A percentile compares a stretch with the other conserved stretches of the same genome.
These are phyloP conservation scores for Trachelus iudaicus DNA, from an alignment of 2,888 invertebrate genomes.

Conservation along the genomic window DNA sequence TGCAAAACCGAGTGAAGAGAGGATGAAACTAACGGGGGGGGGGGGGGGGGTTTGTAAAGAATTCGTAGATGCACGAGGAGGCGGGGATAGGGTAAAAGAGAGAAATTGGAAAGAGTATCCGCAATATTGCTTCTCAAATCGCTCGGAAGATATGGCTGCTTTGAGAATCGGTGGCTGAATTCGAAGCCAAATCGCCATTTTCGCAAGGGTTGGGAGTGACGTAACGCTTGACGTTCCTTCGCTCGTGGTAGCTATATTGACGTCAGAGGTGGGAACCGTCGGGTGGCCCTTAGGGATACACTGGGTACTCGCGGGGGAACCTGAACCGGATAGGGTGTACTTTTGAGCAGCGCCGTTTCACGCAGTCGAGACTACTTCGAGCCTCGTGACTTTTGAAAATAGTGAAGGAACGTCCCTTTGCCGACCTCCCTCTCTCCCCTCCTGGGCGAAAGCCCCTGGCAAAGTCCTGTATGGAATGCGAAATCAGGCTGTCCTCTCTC, in stretches of 20 bases:
- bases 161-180: neutral
- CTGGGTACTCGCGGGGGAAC: too few species aligned
- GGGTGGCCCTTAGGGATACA: too few species aligned
- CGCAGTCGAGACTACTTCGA: too few species aligned
- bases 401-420: too few species aligned
- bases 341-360: too few species aligned
- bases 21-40: neutral
- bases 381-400: too few species aligned
- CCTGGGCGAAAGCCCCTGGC: too few species aligned
- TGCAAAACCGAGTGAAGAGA: slow-evolving; percentile 10
- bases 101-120: neutral
- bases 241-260: too few species aligned
- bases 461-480: slow-evolving; percentile 16
- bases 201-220: slow-evolving; percentile 14
- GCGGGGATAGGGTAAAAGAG: slow-evolving; percentile 1
- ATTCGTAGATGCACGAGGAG: slow-evolving; percentile 5
- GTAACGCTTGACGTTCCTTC: neutral
- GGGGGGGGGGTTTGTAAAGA: neutral
- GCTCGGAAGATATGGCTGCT: slow-evolving; percentile 21
- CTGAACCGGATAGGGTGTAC: too few species aligned
- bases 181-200: slow-evolving; percentile 21
- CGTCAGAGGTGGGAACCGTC: too few species aligned
- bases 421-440: too few species aligned
- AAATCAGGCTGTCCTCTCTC: slow-evolving; percentile 4
- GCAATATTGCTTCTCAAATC: slow-evolving; percentile 20